Evolutionary conservation across 2,888 invertebrate genomes (phyloP).

Genomic region (Microctonus brassicae): DNA sequence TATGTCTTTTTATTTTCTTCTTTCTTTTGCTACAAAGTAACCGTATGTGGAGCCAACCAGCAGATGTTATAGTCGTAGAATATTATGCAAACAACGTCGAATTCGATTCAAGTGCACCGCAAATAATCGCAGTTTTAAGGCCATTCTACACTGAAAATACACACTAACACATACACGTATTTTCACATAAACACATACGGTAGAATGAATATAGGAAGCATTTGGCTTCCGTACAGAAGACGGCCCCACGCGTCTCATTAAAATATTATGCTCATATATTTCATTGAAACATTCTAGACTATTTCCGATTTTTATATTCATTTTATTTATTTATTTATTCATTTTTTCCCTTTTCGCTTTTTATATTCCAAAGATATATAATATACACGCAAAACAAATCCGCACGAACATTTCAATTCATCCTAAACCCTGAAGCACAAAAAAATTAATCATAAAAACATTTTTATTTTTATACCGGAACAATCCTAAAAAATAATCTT

Average conservation of each 20-base stretch:
- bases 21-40: background rate
- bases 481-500: background rate
- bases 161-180: background rate
- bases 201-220: background rate
- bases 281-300: conserved; percentile 59
- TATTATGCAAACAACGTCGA: conserved; percentile 68
- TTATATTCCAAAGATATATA: background rate
- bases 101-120: conserved; percentile 68
- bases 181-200: background rate
- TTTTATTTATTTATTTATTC: background rate
- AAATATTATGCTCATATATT: conserved; percentile 3
- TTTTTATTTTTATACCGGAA: background rate
- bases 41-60: conserved; percentile 7
- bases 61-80: conserved; percentile 49
- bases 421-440: background rate
- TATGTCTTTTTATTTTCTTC: background rate
- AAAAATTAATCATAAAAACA: background rate
- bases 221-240: background rate
- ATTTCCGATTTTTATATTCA: conserved; percentile 20
- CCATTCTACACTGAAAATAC: conserved; percentile 60
- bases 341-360: background rate
- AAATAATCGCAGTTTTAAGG: conserved; percentile 67
- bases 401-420: background rate
- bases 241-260: background rate
- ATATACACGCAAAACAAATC: background rate